Conservation (phyloP, 1,140 invertebrate genomes). For the Aleiodes sp. region DNA sequence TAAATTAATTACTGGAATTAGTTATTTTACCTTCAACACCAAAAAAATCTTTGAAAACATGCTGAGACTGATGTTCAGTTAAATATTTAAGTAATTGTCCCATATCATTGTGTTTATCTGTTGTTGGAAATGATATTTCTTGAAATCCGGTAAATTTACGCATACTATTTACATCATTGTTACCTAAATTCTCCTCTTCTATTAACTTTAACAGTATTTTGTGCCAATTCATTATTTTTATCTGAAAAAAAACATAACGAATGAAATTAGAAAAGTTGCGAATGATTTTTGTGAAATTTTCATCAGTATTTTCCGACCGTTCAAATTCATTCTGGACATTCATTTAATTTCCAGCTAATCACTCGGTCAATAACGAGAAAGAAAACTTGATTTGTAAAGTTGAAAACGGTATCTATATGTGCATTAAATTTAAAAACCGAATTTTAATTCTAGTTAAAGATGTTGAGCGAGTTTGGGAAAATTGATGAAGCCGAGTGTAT, state of each 20-base stretch:
- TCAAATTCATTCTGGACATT: too few species aligned
- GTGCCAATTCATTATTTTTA: slow-evolving; percentile 70
- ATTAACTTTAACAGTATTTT: slow-evolving; percentile 65
- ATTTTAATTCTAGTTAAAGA: too few species aligned
- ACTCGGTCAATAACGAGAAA: too few species aligned
- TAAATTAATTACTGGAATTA: slow-evolving; percentile 5
- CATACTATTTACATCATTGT: slow-evolving; percentile 67
- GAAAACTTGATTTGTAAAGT: too few species aligned
- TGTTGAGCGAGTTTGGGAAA: too few species aligned
- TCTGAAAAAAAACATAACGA: slow-evolving; percentile 52
- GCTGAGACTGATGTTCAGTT: slow-evolving; percentile 70
- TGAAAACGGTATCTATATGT: too few species aligned
- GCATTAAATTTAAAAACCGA: too few species aligned
- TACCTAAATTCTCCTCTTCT: slow-evolving; percentile 66
- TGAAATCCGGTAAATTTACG: slow-evolving; percentile 76
- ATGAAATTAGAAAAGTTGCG: neutral
- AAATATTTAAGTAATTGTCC: slow-evolving; percentile 78
- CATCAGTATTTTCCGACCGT: too few species aligned
- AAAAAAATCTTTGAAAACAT: slow-evolving; percentile 82
- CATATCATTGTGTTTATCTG: slow-evolving; percentile 77
- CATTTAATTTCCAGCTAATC: too few species aligned
- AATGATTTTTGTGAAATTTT: too few species aligned
- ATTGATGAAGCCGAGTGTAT: too few species aligned
- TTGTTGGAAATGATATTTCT: slow-evolving; percentile 75
- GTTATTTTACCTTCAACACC: slow-evolving; percentile 70